These are phyloP conservation scores for Chlorodrepanis virens DNA, from an alignment of 2,113 vertebrate species.

Conservation along the genomic window DNA sequence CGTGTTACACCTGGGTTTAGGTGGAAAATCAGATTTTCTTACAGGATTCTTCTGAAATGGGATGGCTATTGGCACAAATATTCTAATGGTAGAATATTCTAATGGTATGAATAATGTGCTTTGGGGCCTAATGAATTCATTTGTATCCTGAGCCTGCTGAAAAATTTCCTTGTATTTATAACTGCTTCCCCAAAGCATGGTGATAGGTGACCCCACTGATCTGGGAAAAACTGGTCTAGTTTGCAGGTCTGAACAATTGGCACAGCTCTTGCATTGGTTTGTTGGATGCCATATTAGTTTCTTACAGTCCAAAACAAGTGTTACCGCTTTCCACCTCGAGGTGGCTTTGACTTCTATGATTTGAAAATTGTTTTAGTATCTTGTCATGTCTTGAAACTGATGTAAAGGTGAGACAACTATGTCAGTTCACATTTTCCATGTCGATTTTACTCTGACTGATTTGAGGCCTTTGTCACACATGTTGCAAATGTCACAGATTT, in stretches of 20 bases:
- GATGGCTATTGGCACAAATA: background rate
- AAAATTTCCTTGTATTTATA: background rate
- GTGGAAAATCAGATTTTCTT: background rate
- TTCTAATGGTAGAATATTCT: background rate
- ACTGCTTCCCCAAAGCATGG: background rate
- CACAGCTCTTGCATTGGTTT: background rate
- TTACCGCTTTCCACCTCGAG: background rate
- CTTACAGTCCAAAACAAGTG: background rate
- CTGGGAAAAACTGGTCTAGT: background rate
- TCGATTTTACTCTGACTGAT: background rate
- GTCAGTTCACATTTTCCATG: background rate
- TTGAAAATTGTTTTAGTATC: background rate
- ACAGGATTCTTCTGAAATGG: background rate
- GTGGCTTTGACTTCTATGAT: background rate
- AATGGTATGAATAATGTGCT: background rate
- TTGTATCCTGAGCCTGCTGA: background rate
- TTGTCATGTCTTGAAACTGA: background rate
- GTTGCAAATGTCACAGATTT: constrained; percentile 18
- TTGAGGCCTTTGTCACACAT: background rate
- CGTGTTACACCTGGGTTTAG: background rate
- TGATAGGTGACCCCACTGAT: background rate
- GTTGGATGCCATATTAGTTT: background rate
- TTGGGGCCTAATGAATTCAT: background rate
- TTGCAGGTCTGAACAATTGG: background rate
- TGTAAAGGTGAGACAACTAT: background rate